Evolutionary conservation across 1,140 invertebrate genomes (phyloP), one percentile per base, ranked within the genome.

Genomic region (Globodera ellingtonae): DNA sequence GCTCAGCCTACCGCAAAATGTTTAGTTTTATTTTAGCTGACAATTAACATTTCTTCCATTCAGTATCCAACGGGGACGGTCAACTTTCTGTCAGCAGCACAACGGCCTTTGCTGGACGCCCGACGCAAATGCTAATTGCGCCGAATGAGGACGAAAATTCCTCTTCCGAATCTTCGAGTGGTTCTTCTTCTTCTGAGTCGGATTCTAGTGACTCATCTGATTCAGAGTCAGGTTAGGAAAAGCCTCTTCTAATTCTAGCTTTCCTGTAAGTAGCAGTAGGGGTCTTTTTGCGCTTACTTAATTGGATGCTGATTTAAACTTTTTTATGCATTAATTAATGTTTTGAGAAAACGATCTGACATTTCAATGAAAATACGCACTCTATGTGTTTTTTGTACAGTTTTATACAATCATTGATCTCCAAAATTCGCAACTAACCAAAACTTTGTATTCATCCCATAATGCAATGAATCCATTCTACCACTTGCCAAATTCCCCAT

Each of bases 141-240:
- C 62, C 44, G 66, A 81, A 73, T n/a, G 50, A 72, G 24, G 72
- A 59, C 52, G 74, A 84, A 44, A 71, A 47, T 3, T 75, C 77
- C n/a, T 84, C 84, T 56, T 84, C 82, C n/a, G 85, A 86, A 35
- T 85, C 84, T 9, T 86, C 84, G 18, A 83, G 83, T 81, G 69
- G 70, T 50, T 79, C 82, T 35, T 86, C 85, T 9, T 86, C 84
- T 13, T 86, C 85, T 9, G 84, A 83, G 52, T 84, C 82, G 24
- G 82, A 79, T 50, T 86, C 85, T 44, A 79, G 72, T 79, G 83
- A 84, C 75, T 84, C 83, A 15, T 87, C 85, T 48, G 84, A 85
- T 81, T 80, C 80, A 56, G 84, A 87, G 81, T 85, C 85, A 86
- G 85, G 83, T 84, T 84, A 84, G 83, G 50, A 35, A 47, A 70